These are phyloP conservation scores for Columba guinea DNA, from an alignment of 2,797 vertebrate genomes.

Conservation along the genomic window DNA sequence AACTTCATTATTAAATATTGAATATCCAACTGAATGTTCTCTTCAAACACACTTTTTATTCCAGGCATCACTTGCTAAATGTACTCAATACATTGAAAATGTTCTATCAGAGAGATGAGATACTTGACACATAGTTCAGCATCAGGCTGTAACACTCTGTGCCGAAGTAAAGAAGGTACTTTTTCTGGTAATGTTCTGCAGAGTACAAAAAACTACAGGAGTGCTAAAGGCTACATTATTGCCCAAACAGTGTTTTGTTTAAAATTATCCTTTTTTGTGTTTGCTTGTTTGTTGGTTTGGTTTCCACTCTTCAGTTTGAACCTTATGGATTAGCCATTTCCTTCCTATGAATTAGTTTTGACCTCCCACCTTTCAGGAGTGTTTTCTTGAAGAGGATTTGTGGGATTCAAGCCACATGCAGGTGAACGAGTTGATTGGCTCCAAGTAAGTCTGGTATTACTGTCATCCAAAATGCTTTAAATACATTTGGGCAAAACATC, in stretches of 20 bases:
- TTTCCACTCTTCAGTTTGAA: background rate
- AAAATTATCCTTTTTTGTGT: background rate
- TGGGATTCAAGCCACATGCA: background rate
- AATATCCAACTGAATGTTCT: background rate
- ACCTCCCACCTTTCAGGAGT: background rate
- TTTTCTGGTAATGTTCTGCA: background rate
- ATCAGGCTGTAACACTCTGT: background rate
- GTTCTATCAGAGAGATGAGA: background rate
- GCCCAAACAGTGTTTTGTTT: background rate
- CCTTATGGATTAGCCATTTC: background rate
- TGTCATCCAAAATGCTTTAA: background rate
- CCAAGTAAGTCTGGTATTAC: background rate
- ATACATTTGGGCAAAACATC: background rate
- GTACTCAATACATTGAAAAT: background rate
- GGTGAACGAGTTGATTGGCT: background rate
- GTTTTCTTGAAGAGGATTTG: background rate
- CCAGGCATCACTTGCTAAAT: background rate
- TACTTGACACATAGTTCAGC: background rate
- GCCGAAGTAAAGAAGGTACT: background rate
- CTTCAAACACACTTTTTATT: background rate
- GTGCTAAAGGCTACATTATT: background rate
- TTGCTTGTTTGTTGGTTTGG: no score
- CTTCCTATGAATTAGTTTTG: background rate
- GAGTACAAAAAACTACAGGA: background rate
- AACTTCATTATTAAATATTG: background rate